Percentiles rank a stretch among this genome's conserved stretches.
phyloP scores from a whole-genome alignment of 2,113 vertebrate genomes.

The Mus spicilegus region DNA sequence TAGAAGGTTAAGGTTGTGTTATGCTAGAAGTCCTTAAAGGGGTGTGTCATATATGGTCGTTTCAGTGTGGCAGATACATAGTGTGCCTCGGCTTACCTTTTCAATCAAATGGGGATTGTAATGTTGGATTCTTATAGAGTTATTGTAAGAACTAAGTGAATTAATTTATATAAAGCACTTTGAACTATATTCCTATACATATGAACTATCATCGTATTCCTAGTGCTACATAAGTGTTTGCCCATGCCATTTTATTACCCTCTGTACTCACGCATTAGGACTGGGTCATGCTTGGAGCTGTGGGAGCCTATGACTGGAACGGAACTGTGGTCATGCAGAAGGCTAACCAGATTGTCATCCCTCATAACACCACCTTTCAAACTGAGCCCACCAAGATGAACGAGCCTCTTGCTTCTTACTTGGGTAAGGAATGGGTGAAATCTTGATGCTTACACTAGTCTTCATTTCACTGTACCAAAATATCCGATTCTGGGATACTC shows the following conservation, averaged over 20 bases:
- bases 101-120: background rate
- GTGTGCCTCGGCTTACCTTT: background rate
- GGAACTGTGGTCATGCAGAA: constrained; percentile 95
- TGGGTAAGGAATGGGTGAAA: constrained; percentile 88
- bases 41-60: background rate
- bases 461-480: background rate
- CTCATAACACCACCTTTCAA: constrained; percentile 89
- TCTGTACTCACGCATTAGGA: constrained; percentile 85
- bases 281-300: constrained; percentile 95
- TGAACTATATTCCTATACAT: too few relatives aligned
- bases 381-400: constrained; percentile 87
- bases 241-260: background rate
- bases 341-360: constrained; percentile 81
- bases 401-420: constrained; percentile 93
- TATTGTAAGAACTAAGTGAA: background rate
- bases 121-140: background rate
- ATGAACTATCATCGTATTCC: background rate
- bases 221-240: background rate
- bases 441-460: background rate
- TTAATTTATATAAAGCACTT: background rate
- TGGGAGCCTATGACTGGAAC: constrained; percentile 98
- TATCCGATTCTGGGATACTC: background rate
- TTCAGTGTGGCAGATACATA: background rate
- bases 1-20: background rate
- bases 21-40: background rate